Conservation (phyloP, 1,140 invertebrate species). For the Ectropis grisescens region DNA sequence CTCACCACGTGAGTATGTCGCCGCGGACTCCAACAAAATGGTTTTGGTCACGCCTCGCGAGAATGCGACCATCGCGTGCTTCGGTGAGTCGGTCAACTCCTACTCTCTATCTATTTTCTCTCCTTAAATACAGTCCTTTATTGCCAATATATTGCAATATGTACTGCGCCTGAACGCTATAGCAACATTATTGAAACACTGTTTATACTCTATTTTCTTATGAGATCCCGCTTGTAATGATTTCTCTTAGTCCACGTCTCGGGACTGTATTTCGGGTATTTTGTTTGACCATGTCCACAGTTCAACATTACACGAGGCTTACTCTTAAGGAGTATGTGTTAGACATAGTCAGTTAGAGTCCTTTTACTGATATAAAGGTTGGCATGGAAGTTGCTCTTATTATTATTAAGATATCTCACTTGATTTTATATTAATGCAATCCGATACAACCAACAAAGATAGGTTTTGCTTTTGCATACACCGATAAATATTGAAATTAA, state of each 20-base stretch:
- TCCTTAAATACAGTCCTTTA: conserved; percentile 60
- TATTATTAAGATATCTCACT: too few relatives aligned
- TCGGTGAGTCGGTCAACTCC: conserved; percentile 74
- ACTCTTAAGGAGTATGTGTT: too few relatives aligned
- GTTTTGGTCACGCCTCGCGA: conserved; percentile 76
- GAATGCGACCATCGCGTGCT: conserved; percentile 77
- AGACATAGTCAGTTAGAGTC: too few relatives aligned
- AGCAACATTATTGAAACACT: conserved; percentile 12
- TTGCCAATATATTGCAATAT: too few relatives aligned
- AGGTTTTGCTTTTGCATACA: conserved; percentile 37
- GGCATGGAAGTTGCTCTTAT: too few relatives aligned
- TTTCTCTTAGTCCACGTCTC: conserved; percentile 27
- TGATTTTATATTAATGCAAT: too few relatives aligned
- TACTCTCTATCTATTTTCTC: conserved; percentile 30
- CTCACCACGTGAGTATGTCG: conserved; percentile 87
- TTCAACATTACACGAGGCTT: too few relatives aligned
- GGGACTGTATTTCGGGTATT: conserved; percentile 62
- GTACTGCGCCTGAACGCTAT: conserved; percentile 15
- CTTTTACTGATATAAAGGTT: too few relatives aligned
- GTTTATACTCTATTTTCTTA: conserved; percentile 8
- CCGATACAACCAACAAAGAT: conserved; percentile 33
- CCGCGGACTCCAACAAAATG: conserved; percentile 62
- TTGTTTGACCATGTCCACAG: too few relatives aligned
- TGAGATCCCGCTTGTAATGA: conserved; percentile 8
- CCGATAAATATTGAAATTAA: conserved; percentile 4